Evolutionary conservation across 2,113 vertebrate genomes (phyloP).

Genomic region (Procapra przewalskii): DNA sequence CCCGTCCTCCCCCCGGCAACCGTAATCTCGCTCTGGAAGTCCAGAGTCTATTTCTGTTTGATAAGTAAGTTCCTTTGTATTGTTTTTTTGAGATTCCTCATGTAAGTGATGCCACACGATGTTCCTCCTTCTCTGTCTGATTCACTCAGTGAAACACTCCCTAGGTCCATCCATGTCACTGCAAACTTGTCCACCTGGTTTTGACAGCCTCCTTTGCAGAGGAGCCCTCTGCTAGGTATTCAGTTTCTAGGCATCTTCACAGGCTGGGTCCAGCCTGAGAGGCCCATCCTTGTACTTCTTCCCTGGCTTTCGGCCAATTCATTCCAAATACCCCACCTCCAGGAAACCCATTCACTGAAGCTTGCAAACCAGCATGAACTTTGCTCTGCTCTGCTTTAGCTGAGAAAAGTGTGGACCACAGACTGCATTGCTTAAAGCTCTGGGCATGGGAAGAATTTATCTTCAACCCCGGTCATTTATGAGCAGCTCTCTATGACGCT

Average conservation of each 20-base stretch:
- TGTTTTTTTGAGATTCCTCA: neutral
- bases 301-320: neutral
- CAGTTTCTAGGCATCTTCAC: neutral
- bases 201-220: neutral
- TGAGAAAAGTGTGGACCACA: neutral
- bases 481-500: neutral
- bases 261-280: no score
- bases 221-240: neutral
- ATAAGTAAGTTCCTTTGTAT: neutral
- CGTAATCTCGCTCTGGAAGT: neutral
- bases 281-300: neutral
- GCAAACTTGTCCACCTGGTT: neutral
- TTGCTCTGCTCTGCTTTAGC: neutral
- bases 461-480: neutral
- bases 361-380: neutral
- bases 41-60: neutral
- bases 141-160: neutral
- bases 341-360: neutral
- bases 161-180: neutral
- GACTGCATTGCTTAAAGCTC: neutral
- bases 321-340: neutral
- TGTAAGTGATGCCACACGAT: rapidly evolving
- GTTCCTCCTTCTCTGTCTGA: neutral
- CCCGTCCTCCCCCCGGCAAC: neutral
- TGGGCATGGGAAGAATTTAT: neutral